Evolutionary conservation across 2,888 invertebrate species (phyloP), one percentile per base, ranked within the genome.

Genomic region (Drosophila rubida): DNA sequence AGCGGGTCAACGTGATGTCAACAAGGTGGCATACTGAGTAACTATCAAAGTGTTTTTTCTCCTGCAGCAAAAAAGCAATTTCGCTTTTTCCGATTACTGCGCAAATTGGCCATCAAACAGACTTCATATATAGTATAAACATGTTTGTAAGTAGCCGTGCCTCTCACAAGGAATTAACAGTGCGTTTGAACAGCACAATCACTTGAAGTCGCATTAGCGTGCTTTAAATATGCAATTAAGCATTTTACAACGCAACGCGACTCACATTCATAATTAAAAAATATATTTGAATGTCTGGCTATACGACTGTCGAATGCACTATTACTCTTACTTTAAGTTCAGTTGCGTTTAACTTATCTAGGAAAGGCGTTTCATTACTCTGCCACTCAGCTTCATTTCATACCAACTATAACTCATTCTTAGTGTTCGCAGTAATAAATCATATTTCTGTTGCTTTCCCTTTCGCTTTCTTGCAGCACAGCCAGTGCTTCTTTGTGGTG

Each of bases 161-260:
- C 35, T 45, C 4, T 23, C 7, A 11, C 4, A 48, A 7, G 39
- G 13, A 39, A 27, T 27, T 6, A 19, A 35, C 44, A 14, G 42
- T 45, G 9, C 2, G 35, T 27, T 35, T 32, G 35, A n/a, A 35
- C 39, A 41, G n/a, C 22, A 27, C 7, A 48, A 22, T 14, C 16
- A 30, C 35, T 11, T 32, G 23, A 49, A 51, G 16, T 4, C 48
- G 32, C 8, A 48, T 46, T 42, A 42, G 9, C 16, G 8, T 7
- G 46, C 14, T 42, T 60, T 44, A 16, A 46, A 46, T 25, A 46
- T 22, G 23, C 23, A 72, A 48, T 70, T 60, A 51, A 59, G 44
- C 5, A 13, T 53, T 73, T 58, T 6, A 53, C 19, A 50, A 23
- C 46, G 7, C 25, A 41, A 13, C 39, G 14, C n/a, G 32, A 14